These are phyloP conservation scores for Saccopteryx leptura DNA, from an alignment of 2,113 vertebrate species.

Conservation along the genomic window DNA sequence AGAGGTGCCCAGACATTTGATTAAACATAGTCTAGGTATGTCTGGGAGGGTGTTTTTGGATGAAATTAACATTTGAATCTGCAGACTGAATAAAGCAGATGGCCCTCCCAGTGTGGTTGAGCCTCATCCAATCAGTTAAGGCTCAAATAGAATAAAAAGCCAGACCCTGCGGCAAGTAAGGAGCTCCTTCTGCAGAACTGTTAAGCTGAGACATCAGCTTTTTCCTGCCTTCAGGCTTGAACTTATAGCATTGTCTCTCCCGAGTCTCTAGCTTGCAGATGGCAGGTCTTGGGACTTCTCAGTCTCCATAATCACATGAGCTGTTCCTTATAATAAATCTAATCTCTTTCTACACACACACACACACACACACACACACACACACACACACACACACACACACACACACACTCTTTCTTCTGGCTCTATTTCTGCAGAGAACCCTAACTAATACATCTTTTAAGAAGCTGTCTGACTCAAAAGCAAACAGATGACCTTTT, in stretches of 20 bases:
- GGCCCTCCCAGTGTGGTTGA: not conserved
- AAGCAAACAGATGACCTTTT: not conserved
- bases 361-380: not conserved
- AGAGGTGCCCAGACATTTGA: not conserved
- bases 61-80: constrained; percentile 26
- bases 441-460: not conserved
- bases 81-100: not conserved
- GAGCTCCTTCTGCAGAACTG: not conserved
- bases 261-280: not conserved
- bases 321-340: not conserved
- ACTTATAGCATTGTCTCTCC: not conserved
- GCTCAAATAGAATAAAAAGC: not conserved
- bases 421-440: not conserved
- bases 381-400: not conserved
- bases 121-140: not conserved
- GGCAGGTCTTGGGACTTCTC: not conserved
- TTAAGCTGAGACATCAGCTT: not conserved
- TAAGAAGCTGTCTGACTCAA: not conserved
- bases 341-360: not conserved
- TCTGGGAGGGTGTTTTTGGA: not conserved
- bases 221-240: not conserved
- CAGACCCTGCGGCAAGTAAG: too few relatives aligned
- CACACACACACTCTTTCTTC: not conserved
- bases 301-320: not conserved
- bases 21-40: not conserved